Conservation (phyloP, 2,113 vertebrate genomes). For the Campylomormyrus numenius region DNA sequence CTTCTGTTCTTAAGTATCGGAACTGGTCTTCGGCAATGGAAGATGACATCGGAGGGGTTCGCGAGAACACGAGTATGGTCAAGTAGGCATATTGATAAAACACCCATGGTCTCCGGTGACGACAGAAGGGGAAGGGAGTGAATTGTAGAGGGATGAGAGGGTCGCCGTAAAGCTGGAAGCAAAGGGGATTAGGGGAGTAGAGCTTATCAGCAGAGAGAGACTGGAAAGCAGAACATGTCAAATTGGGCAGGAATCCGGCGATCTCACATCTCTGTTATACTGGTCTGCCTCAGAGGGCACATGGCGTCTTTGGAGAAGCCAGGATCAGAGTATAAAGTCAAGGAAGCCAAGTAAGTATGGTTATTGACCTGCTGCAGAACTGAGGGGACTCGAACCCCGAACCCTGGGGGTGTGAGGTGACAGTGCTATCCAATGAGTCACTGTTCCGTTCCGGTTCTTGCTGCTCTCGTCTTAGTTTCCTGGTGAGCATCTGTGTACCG, state of each 20-base stretch:
- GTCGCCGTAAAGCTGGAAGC: not conserved
- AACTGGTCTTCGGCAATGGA: not conserved
- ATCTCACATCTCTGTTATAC: not conserved
- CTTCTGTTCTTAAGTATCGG: not conserved
- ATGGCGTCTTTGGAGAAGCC: not conserved
- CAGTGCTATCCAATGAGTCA: not conserved
- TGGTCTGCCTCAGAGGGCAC: not conserved
- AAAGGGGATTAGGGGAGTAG: not conserved
- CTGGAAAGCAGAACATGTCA: not conserved
- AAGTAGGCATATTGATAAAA: not conserved
- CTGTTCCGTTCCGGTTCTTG: not conserved
- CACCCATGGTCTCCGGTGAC: not conserved
- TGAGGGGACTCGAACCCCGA: not conserved
- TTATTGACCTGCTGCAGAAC: not conserved
- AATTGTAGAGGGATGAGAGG: not conserved
- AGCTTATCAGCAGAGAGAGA: not conserved
- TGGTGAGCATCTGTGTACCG: not conserved
- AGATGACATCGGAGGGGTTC: not conserved
- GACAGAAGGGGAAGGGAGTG: not conserved
- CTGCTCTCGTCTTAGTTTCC: not conserved
- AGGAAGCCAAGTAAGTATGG: not conserved
- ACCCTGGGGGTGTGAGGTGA: not conserved
- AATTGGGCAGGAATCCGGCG: not conserved
- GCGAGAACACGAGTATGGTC: not conserved
- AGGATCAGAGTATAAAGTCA: not conserved